Evolutionary conservation across 2,888 invertebrate genomes (phyloP).

Genomic region (Ectemnius continuus): DNA sequence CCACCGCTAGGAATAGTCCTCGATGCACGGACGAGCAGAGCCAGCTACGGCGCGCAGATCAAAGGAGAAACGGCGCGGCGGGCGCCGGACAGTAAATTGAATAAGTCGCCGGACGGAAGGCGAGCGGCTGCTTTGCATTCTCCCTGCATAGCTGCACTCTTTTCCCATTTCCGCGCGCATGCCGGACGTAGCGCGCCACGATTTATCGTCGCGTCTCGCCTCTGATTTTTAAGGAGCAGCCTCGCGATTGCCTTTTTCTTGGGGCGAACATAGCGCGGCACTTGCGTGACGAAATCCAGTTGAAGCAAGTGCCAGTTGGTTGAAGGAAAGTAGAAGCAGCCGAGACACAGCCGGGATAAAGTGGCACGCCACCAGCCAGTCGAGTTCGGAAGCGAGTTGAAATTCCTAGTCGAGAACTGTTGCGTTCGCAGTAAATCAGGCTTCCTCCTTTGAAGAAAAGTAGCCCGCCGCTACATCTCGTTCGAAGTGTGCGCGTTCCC

Average conservation of each 20-base stretch:
- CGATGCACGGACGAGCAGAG: constrained; percentile 15
- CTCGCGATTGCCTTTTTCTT: too few species aligned
- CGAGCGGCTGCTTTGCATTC: constrained; percentile 12
- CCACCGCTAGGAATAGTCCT: neutral
- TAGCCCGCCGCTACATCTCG: constrained; percentile 19
- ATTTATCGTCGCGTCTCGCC: too few species aligned
- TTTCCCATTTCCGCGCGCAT: too few species aligned
- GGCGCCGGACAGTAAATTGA: constrained; percentile 18
- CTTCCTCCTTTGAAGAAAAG: constrained; percentile 35
- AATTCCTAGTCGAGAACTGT: constrained; percentile 43
- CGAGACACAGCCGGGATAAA: too few species aligned
- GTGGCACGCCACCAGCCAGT: too few species aligned
- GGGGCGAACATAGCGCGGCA: too few species aligned
- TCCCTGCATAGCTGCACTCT: neutral
- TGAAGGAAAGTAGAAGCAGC: too few species aligned
- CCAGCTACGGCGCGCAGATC: constrained; percentile 42
- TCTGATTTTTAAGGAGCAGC: too few species aligned
- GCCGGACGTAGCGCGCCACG: too few species aligned
- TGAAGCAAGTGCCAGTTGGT: too few species aligned
- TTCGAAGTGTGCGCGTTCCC: constrained; percentile 20
- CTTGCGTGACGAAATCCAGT: too few species aligned
- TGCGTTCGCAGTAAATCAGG: constrained; percentile 32
- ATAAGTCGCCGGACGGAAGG: constrained; percentile 4
- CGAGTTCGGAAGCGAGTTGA: constrained; percentile 36
- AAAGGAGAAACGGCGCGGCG: constrained; percentile 42